These are phyloP conservation scores for Casuarius casuarius DNA, from an alignment of 2,113 vertebrate genomes.

Conservation along the genomic window DNA sequence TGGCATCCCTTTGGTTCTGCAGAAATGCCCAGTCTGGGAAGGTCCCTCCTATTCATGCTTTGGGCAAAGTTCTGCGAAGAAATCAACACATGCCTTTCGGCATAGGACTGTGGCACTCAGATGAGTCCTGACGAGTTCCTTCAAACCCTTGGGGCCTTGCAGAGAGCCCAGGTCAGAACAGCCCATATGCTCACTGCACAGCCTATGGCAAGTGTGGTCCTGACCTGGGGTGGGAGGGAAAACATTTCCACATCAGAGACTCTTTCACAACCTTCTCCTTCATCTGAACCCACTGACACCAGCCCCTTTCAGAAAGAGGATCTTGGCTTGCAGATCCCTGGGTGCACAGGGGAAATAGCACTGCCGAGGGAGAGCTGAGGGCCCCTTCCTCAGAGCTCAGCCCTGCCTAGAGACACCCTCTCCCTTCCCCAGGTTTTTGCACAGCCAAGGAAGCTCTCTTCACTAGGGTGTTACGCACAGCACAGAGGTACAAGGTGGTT, in stretches of 20 bases:
- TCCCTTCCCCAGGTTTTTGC: neutral
- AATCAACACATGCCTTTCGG: neutral
- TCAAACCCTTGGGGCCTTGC: neutral
- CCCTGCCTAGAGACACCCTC: neutral
- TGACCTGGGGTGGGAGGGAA: neutral
- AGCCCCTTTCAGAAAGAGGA: neutral
- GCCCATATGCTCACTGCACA: too few relatives aligned
- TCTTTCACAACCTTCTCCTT: neutral
- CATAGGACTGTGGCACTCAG: neutral
- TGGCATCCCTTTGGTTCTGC: neutral
- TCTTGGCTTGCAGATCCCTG: neutral
- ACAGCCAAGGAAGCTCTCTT: neutral
- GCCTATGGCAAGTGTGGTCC: too few relatives aligned
- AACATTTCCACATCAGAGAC: neutral
- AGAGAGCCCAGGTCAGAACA: neutral
- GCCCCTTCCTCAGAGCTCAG: neutral
- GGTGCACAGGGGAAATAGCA: neutral
- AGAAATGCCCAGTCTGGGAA: neutral
- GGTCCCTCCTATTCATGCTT: accelerated
- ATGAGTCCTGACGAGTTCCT: neutral
- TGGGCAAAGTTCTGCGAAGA: neutral
- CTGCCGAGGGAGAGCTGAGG: neutral
- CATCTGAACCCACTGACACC: neutral
- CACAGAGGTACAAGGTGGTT: neutral
- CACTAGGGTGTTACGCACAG: neutral